Evolutionary conservation across 2,797 vertebrate species (phyloP).

Genomic region (Threskiornis aethiopicus): DNA sequence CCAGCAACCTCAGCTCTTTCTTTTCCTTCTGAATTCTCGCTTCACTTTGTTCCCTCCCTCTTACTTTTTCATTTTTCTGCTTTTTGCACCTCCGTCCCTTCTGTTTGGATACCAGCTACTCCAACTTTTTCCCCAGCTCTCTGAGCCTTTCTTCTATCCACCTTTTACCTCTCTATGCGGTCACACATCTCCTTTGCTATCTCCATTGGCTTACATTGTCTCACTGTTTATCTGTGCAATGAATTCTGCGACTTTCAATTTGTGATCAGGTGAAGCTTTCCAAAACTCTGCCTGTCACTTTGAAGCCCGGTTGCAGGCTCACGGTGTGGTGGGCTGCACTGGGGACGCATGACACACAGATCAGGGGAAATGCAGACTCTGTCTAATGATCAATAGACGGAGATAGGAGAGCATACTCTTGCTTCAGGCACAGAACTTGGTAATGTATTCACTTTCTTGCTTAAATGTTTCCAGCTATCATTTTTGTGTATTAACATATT

Average conservation of each 20-base stretch:
- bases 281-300: not conserved
- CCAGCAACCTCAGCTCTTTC: not conserved
- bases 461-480: not conserved
- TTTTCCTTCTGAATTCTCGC: not conserved
- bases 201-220: fast-evolving
- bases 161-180: not conserved
- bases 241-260: not conserved
- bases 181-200: not conserved
- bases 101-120: not conserved
- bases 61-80: not conserved
- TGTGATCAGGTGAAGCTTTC: not conserved
- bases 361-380: not conserved
- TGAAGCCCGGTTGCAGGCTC: not conserved
- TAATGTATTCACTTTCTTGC: not conserved
- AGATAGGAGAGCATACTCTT: not conserved
- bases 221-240: not conserved
- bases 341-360: not conserved
- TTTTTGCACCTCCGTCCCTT: not conserved
- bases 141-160: not conserved
- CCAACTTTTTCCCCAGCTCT: not conserved
- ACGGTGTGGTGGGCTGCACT: not conserved
- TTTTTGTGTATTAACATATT: not conserved
- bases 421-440: not conserved
- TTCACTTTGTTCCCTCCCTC: not conserved
- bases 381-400: not conserved